Evolutionary conservation across 2,888 invertebrate species (phyloP).

Genomic region (Alentia gelatinosa): DNA sequence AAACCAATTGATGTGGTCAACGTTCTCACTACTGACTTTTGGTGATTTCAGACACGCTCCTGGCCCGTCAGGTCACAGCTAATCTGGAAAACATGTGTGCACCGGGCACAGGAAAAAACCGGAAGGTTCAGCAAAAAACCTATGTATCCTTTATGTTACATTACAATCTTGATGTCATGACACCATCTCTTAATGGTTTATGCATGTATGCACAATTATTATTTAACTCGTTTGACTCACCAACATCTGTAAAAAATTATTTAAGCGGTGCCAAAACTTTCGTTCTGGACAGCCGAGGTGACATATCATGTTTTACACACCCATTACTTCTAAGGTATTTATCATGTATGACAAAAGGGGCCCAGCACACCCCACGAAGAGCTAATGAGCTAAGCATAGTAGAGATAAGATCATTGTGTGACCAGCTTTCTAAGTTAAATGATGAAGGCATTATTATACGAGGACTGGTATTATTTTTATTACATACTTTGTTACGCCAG

Average conservation of each 20-base stretch:
- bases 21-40: not conserved
- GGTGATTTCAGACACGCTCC: not conserved
- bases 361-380: not conserved
- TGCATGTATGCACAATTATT: not conserved
- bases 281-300: not conserved
- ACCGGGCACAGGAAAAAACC: not conserved
- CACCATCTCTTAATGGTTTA: not conserved
- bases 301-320: not conserved
- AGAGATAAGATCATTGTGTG: too few relatives aligned
- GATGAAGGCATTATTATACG: not conserved
- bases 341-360: not conserved
- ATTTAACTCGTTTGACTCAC: not conserved
- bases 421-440: not conserved
- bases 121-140: not conserved
- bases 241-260: not conserved
- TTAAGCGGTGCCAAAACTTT: not conserved
- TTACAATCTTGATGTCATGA: not conserved
- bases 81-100: not conserved
- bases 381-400: not conserved
- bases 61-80: not conserved
- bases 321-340: not conserved
- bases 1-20: not conserved
- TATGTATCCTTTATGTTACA: not conserved
- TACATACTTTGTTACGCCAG: not conserved
- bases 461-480: not conserved